Percentiles rank a stretch among this genome's conserved stretches.
phyloP scores from a whole-genome alignment of 2,888 invertebrate genomes.

The Balanococcus diminutus region DNA sequence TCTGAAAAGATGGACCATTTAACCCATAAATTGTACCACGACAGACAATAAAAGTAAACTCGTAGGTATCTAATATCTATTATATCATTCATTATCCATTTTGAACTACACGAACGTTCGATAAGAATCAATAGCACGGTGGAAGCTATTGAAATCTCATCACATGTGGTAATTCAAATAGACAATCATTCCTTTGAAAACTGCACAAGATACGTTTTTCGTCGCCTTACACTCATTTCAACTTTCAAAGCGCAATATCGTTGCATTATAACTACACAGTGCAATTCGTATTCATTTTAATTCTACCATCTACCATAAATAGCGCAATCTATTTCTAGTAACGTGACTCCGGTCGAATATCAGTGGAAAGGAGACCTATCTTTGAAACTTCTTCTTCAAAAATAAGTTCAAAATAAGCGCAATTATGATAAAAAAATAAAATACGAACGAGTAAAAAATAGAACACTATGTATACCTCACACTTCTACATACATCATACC shows the following conservation, averaged over 20 bases:
- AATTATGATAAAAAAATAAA: neutral
- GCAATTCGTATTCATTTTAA: neutral
- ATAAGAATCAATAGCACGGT: neutral
- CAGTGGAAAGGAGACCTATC: neutral
- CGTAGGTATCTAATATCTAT: too few relatives aligned
- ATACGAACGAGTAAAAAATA: neutral
- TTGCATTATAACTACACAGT: neutral
- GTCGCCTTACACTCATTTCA: neutral
- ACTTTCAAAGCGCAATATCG: neutral
- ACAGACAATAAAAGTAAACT: slow-evolving; percentile 1
- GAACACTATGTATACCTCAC: too few relatives aligned
- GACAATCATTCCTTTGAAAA: neutral
- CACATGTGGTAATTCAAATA: neutral
- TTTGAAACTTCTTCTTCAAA: neutral
- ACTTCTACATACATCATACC: neutral
- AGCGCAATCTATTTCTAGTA: neutral
- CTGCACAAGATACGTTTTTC: neutral
- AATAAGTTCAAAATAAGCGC: neutral
- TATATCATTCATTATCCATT: neutral
- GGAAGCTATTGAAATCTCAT: neutral
- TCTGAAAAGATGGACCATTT: neutral
- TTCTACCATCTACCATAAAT: neutral
- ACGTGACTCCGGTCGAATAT: neutral
- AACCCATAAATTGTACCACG: neutral
- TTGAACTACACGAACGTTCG: neutral